Evolutionary conservation across 1,140 invertebrate genomes (phyloP), one percentile per base, ranked within the genome.

Genomic region (Heterodera schachtii): DNA sequence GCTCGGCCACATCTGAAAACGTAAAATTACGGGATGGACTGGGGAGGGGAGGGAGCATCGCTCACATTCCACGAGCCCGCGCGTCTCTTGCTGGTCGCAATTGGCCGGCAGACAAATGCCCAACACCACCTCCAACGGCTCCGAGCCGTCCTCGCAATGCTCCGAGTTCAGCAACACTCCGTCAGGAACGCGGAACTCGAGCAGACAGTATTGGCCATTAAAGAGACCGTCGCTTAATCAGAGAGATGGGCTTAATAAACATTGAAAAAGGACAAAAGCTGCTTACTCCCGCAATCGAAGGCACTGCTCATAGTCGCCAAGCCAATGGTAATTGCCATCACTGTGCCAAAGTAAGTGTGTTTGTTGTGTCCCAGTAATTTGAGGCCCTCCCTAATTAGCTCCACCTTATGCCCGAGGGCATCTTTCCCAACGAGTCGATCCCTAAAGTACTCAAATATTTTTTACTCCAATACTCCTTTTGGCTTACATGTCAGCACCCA

Each of bases 261-360:
- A 86, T 64, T 64, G 57, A 64, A 16, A 4, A 13, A 4, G 8
- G 8, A 60, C 31, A 31, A 31, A 31, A 31, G 31, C 31, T 31
- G 31, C 31, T 64, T 19, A 64, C 57, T 64, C 3, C 11, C 57
- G 57, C 57, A 64, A 74, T 5, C 57, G 75, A 64, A 86, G 80
- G 73, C 87, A 89, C 67, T 89, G 84, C 64, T 89, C 87, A 78
- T 88, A 89, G 64, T 89, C 87, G 46, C 89, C 87, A 31, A 90
- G 78, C 87, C 87, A 89, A 76, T 89, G 89, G 81, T 90, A 89
- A 78, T 89, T 89, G 21, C 87, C 87, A 77, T 89, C 88, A 44
- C 85, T 64, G 57, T 64, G 57, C 11, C 57, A 64, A 13, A 11
- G 19, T 3, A 0, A 13, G 13, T 64, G 13, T 52, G 6, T 52